Percentiles rank a stretch among this genome's conserved stretches.
phyloP scores from a whole-genome alignment of 2,888 invertebrate species.

The Aricia artaxerxes region DNA sequence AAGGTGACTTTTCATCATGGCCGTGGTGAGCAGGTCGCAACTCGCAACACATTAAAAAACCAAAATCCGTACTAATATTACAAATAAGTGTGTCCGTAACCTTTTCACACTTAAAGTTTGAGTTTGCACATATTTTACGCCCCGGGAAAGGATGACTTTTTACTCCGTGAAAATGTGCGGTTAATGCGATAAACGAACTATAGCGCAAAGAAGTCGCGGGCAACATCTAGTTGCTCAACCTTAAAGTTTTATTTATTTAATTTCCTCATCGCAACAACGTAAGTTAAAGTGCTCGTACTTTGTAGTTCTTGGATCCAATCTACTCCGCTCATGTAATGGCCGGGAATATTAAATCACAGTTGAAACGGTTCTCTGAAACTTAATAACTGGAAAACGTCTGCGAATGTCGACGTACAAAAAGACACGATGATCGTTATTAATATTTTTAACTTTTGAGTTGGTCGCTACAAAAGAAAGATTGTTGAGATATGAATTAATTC shows the following conservation, averaged over 20 bases:
- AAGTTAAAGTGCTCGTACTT: background rate
- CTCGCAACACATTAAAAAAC: too few species aligned
- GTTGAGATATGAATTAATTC: too few species aligned
- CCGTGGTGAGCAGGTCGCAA: too few species aligned
- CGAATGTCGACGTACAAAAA: background rate
- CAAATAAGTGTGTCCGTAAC: too few species aligned
- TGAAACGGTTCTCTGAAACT: background rate
- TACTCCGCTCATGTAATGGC: background rate
- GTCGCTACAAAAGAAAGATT: too few species aligned
- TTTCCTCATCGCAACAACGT: background rate
- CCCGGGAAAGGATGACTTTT: background rate
- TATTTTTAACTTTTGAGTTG: too few species aligned
- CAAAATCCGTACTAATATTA: too few species aligned
- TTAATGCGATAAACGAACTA: background rate
- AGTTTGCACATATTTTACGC: too few species aligned
- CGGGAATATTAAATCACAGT: constrained; percentile 3
- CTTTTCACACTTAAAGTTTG: too few species aligned
- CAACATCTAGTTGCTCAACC: background rate
- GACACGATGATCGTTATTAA: background rate
- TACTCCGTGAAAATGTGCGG: background rate
- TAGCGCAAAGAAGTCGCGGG: background rate
- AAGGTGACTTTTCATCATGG: too few species aligned
- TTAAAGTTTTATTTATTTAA: background rate
- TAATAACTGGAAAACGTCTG: background rate
- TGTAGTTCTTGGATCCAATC: background rate